phyloP scores from a whole-genome alignment of 2,797 vertebrate genomes.

The Hyperoplus immaculatus region DNA sequence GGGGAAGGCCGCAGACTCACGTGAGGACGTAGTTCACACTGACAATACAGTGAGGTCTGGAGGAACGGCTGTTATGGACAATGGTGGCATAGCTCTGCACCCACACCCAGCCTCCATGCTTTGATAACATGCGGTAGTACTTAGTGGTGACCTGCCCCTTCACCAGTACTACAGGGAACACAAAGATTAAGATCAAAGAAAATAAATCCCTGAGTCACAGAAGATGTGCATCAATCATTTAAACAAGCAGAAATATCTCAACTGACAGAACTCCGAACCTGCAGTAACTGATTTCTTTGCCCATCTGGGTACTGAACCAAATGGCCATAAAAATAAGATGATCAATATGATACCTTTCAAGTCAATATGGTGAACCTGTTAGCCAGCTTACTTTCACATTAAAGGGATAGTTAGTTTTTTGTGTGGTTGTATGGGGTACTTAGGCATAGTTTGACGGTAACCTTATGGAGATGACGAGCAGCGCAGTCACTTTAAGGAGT shows the following conservation, averaged over 20 bases:
- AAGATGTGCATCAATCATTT: not conserved
- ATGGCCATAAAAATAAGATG: not conserved
- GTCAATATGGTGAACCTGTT: not conserved
- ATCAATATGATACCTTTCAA: not conserved
- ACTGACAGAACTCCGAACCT: not conserved
- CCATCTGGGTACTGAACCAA: too few species aligned
- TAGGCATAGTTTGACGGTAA: too few species aligned
- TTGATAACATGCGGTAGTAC: constrained; percentile 95
- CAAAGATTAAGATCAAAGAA: constrained; percentile 8
- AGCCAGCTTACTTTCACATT: not conserved
- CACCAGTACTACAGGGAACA: constrained; percentile 88
- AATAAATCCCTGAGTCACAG: not conserved
- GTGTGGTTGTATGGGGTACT: too few species aligned
- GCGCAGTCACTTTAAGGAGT: too few species aligned
- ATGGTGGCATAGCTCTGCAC: constrained; percentile 97
- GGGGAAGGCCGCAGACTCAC: constrained; percentile 84
- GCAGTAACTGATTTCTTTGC: not conserved
- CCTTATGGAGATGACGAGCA: too few species aligned
- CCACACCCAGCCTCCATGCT: constrained; percentile 98
- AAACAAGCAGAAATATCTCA: not conserved
- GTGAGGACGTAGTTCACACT: constrained; percentile 98
- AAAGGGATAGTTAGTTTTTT: too few species aligned
- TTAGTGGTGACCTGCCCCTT: constrained; percentile 98
- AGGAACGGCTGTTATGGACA: constrained; percentile 96
- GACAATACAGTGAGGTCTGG: constrained; percentile 96